Base-by-base conservation (phyloP, 2,113 vertebrate genomes). In the Morone saxatilis region DNA sequence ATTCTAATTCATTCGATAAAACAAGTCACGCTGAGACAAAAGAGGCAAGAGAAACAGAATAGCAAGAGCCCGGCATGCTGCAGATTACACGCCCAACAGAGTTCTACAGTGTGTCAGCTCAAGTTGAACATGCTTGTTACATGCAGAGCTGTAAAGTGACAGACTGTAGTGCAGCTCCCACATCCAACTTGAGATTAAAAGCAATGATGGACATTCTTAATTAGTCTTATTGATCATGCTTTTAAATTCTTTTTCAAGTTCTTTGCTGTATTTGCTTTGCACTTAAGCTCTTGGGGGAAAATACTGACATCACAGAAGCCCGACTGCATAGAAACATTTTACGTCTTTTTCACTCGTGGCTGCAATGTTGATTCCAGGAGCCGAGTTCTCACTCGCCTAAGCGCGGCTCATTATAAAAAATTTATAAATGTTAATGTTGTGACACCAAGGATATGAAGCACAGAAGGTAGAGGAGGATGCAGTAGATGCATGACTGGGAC, bases 151-250 rank as follows among this genome's bases (percentile, higher is more conserved):
- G 48, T 4, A 8, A 59, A 60, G 20, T 31, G 16, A 63, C 4
- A 6, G 22, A 31, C 53, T 45, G 48, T 4, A 25, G 50, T 4
- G 51, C 2, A 25, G 50, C 14, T 65, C 17, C 13, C 31, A 41
- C 25, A 7, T 70, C 31, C 17, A 41, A 25, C 4, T 17, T 59
- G 16, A 72, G 51, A 50, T 59, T n/a, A 62, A 80, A 86, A 60
- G 61, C 59, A 56, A 0, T 65, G 73, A 89, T 74, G 61, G 86
- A 62, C 81, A 25, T 47, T 65, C 47, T 31, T 84, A 86, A 85
- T 85, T 61, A 77, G 85, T 7, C n/a, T 22, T 22, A 76, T 76
- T 83, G 76, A 89, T 87, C 57, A 20, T n/a, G 54, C 22, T 85
- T n/a, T 72, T 14, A 40, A 69, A 86, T 80, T 84, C 66, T 31